These are phyloP conservation scores for Tetraneura akinire DNA, from an alignment of 1,140 invertebrate genomes.

Conservation along the genomic window DNA sequence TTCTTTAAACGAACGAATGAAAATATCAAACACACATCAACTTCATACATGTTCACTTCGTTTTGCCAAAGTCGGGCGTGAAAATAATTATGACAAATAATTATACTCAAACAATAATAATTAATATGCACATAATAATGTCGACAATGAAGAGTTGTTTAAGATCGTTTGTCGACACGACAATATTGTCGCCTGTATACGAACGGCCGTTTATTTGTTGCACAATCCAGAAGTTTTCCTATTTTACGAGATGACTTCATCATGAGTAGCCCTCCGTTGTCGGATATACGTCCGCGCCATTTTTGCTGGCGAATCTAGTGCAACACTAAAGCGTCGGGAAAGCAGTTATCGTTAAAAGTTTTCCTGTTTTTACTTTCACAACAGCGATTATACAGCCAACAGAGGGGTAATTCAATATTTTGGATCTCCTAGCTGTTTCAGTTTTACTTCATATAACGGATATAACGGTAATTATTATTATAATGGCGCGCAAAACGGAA, in stretches of 20 bases:
- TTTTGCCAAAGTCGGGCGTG: too few relatives aligned
- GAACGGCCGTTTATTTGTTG: constrained; percentile 33
- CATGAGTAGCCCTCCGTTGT: neutral
- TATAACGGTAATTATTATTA: constrained; percentile 37
- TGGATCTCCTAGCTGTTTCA: too few relatives aligned
- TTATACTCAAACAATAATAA: too few relatives aligned
- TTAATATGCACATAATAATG: too few relatives aligned
- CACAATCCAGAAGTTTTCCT: constrained; percentile 23
- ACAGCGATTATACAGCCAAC: constrained; percentile 37
- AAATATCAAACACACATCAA: too few relatives aligned
- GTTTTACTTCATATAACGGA: too few relatives aligned
- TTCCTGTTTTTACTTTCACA: constrained; percentile 34
- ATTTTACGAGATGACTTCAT: constrained; percentile 13
- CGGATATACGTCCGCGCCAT: neutral
- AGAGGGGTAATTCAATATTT: neutral
- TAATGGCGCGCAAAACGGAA: neutral
- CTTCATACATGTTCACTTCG: too few relatives aligned
- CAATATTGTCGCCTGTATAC: constrained; percentile 31
- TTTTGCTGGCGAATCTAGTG: constrained; percentile 15
- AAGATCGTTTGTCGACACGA: too few relatives aligned
- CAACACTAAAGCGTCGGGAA: constrained; percentile 25
- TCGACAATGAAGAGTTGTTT: too few relatives aligned
- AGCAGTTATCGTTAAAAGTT: constrained; percentile 46
- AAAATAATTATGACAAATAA: too few relatives aligned
- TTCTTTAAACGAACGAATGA: too few relatives aligned